Conservation (phyloP, 2,888 invertebrate species). For the Subacronicta megacephala region DNA sequence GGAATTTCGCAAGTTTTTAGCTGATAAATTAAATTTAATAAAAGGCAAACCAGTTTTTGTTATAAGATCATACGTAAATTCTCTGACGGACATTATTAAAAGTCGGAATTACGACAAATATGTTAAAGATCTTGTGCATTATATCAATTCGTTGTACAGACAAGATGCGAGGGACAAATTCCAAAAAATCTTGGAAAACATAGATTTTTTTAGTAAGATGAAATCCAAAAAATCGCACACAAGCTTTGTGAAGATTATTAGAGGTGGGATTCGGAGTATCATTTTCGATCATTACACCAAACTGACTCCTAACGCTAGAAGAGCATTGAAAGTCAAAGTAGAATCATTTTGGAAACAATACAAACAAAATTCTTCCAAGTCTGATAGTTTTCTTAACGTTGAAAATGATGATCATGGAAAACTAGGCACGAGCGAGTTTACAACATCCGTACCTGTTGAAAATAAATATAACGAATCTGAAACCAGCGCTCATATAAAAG, state of each 20-base stretch:
- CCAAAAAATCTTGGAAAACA: constrained; percentile 50
- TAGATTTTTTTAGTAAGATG: constrained; percentile 55
- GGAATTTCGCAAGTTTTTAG: constrained; percentile 55
- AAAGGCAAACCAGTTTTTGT: constrained; percentile 45
- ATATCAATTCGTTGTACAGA: constrained; percentile 67
- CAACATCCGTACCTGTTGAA: too few relatives aligned
- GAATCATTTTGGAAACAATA: constrained; percentile 17
- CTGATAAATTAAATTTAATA: constrained; percentile 50
- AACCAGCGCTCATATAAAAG: neutral
- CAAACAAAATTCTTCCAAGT: neutral
- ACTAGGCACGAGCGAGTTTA: too few relatives aligned
- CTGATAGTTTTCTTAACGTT: neutral
- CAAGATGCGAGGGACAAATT: constrained; percentile 53
- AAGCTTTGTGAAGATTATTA: constrained; percentile 57
- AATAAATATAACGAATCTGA: neutral
- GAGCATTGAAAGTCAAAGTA: constrained; percentile 53
- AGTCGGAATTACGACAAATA: constrained; percentile 34
- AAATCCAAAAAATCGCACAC: constrained; percentile 50
- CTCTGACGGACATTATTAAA: constrained; percentile 35
- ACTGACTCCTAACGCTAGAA: constrained; percentile 55
- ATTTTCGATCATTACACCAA: constrained; percentile 67
- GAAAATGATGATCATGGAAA: too few relatives aligned
- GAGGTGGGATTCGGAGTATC: constrained; percentile 55
- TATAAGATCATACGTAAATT: constrained; percentile 54
- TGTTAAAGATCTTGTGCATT: constrained; percentile 51